Evolutionary conservation across 2,888 invertebrate genomes (phyloP), one percentile per base, ranked within the genome.

Genomic region (Eupithecia subumbrata): DNA sequence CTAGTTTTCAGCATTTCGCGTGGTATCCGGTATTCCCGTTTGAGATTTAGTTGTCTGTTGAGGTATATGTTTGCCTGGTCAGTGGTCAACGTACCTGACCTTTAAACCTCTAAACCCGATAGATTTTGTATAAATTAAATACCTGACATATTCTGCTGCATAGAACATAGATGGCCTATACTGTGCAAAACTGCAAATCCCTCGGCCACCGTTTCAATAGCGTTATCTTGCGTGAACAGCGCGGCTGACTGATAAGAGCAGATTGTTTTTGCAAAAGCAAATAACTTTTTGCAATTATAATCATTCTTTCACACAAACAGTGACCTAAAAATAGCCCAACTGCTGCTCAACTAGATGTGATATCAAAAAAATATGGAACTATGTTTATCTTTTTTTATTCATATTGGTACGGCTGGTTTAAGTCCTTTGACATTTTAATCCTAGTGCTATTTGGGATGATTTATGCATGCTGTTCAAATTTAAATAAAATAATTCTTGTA

Each of bases 1-100:
- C 76, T 86, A 85, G 82, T 85, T 88, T 83, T 82, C 81, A 82
- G 72, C 72, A 80, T 83, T 83, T 80, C 77, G 82, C 82, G 79
- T 83, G 79, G 88, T 90, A 91, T 93, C 93, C 91, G 93, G 93
- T 91, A 92, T 93, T 92, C 91, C 92, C 89, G 91, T 92, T 91
- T 84, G 86, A 89, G 91, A 90, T 90, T 90, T 89, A 89, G 87
- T 88, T 88, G 66, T 67, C 66, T 67, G 84, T 86, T 87, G 88
- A 88, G 88, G 90, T 90, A 86, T 85, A 85, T 82, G 83, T 82
- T 40, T 75, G 83, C 85, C 81, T 81, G 84, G 85, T 84, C 87
- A 84, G 82, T 87, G 88, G 88, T 87, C 89, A 88, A 80, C 84
- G 81, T 79, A 72, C 72, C 83, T 90, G 66, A 37, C 66, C 66